Evolutionary conservation across 2,797 vertebrate genomes (phyloP).

Genomic region (Lepilemur septentrionalis): DNA sequence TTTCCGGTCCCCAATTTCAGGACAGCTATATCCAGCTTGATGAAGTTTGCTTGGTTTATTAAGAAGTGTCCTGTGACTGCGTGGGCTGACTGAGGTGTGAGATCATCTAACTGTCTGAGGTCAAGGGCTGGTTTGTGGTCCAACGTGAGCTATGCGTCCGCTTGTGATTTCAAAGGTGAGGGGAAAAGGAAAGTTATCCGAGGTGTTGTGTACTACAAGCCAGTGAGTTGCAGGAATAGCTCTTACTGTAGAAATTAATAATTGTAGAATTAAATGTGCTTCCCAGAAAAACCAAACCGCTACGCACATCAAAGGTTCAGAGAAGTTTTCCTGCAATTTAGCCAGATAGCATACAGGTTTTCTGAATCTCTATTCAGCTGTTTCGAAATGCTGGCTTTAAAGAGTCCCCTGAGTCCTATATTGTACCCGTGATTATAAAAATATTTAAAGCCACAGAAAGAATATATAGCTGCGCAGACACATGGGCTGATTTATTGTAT

Average conservation of each 20-base stretch:
- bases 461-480: constrained; percentile 77
- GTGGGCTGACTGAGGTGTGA: not conserved
- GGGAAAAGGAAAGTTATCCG: not conserved
- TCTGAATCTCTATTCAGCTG: constrained; percentile 12
- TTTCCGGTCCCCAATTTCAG: not conserved
- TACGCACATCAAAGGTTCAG: not conserved
- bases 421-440: constrained; percentile 79
- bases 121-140: not conserved
- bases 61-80: not conserved
- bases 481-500: constrained; percentile 79
- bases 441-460: constrained; percentile 83
- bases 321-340: not conserved
- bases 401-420: constrained; percentile 67
- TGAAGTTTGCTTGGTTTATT: not conserved
- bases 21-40: not conserved
- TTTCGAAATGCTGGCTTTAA: constrained; percentile 65
- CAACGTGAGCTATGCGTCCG: not conserved
- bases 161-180: not conserved
- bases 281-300: constrained; percentile 17
- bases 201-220: accelerated
- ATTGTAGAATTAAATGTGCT: not conserved
- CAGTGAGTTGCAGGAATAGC: not conserved
- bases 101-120: no score
- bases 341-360: not conserved
- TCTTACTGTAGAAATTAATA: not conserved